These are phyloP conservation scores for Trematomus bernacchii DNA, from an alignment of 2,797 vertebrate genomes.

Conservation along the genomic window DNA sequence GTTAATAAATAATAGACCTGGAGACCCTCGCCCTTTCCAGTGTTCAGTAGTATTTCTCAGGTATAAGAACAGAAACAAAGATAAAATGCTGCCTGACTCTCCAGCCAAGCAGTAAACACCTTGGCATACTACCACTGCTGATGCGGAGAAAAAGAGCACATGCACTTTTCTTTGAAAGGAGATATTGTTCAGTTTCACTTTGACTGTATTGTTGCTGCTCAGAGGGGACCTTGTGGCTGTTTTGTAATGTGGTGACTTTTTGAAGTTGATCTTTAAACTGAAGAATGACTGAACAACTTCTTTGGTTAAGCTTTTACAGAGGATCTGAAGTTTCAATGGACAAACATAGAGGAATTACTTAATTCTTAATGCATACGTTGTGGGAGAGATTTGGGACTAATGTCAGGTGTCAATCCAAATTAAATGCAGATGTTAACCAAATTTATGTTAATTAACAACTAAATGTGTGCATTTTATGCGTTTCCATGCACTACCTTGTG, in stretches of 20 bases:
- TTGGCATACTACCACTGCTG: conserved; percentile 33
- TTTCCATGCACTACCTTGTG: background rate
- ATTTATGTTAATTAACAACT: background rate
- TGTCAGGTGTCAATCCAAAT: background rate
- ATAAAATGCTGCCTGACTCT: conserved; percentile 63
- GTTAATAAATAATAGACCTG: conserved; percentile 39
- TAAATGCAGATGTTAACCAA: background rate
- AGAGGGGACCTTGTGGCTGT: conserved; percentile 11
- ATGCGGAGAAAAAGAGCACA: conserved; percentile 54
- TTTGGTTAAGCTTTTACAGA: conserved; percentile 23
- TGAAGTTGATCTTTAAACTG: conserved; percentile 55
- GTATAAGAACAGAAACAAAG: conserved; percentile 72
- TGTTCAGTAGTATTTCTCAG: conserved; percentile 62
- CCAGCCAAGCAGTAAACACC: conserved; percentile 69
- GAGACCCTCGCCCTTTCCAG: conserved; percentile 37
- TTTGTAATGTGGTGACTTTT: conserved; percentile 43
- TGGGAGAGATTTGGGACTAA: background rate
- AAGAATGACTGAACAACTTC: conserved; percentile 31
- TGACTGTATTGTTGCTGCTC: conserved; percentile 36
- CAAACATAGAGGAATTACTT: conserved; percentile 16
- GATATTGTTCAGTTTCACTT: conserved; percentile 46
- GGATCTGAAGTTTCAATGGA: conserved; percentile 16
- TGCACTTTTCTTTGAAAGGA: conserved; percentile 31
- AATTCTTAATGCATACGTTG: conserved; percentile 1
- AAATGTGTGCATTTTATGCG: background rate